Conservation (phyloP, 2,797 vertebrate genomes). For the Lophius americanus region DNA sequence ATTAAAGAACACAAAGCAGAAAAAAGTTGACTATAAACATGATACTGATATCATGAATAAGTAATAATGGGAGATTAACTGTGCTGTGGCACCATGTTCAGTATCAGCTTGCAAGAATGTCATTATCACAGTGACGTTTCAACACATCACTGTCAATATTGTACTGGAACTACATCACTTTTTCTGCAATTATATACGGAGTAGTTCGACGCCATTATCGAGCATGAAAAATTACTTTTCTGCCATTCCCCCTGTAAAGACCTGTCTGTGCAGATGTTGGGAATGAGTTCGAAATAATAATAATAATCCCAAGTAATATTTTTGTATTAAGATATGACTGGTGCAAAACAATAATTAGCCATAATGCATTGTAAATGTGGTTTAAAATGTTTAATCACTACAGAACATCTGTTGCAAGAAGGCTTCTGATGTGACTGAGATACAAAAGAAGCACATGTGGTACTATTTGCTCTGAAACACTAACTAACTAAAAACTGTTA, state of each 20-base stretch:
- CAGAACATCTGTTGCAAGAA: constrained; percentile 60
- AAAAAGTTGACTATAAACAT: constrained; percentile 2
- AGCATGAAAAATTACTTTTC: constrained; percentile 69
- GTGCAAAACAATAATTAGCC: constrained; percentile 77
- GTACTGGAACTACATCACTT: constrained; percentile 44
- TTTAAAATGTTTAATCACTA: constrained; percentile 75
- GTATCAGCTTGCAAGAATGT: constrained; percentile 46
- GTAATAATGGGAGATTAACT: constrained; percentile 18
- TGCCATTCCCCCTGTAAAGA: constrained; percentile 73
- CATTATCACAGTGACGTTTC: constrained; percentile 52
- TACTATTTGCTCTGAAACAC: too few relatives aligned
- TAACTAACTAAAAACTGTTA: too few relatives aligned
- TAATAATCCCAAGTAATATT: constrained; percentile 55
- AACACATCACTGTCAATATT: constrained; percentile 55
- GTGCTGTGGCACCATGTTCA: constrained; percentile 22
- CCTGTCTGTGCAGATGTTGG: constrained; percentile 69
- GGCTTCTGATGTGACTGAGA: constrained; percentile 39
- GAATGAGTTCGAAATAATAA: constrained; percentile 24
- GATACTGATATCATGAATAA: constrained; percentile 11
- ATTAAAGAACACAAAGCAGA: neutral
- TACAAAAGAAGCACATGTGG: too few relatives aligned
- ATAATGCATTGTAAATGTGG: constrained; percentile 67
- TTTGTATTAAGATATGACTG: constrained; percentile 77
- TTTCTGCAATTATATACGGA: constrained; percentile 52
- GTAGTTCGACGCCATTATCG: constrained; percentile 64